Conservation (phyloP, 2,888 invertebrate species). For the Protodeltote pygarga region DNA sequence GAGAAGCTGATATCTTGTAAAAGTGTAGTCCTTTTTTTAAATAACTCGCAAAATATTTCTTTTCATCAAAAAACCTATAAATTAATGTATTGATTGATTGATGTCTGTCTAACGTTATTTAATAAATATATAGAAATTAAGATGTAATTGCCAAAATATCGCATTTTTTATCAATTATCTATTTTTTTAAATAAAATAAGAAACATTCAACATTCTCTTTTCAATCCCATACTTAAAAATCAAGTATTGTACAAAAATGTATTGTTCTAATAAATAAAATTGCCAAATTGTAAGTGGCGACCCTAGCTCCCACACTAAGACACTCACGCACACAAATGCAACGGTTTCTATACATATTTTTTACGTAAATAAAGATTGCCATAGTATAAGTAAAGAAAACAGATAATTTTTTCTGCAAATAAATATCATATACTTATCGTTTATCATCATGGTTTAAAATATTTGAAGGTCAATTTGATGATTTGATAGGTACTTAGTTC, state of each 20-base stretch:
- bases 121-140: too few relatives aligned
- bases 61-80: too few relatives aligned
- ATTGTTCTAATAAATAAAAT: neutral
- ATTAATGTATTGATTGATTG: too few relatives aligned
- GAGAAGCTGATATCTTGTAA: too few relatives aligned
- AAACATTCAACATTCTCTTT: too few relatives aligned
- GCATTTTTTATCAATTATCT: too few relatives aligned
- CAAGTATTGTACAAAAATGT: neutral
- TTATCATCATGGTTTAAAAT: slow-evolving; percentile 3
- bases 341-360: slow-evolving; percentile 66
- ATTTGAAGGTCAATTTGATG: slow-evolving; percentile 2
- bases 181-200: too few relatives aligned
- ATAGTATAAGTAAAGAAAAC: slow-evolving; percentile 50
- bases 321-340: slow-evolving; percentile 50
- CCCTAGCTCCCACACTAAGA: slow-evolving; percentile 59
- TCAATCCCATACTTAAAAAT: neutral
- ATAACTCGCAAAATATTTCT: too few relatives aligned
- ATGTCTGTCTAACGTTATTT: too few relatives aligned
- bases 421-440: slow-evolving; percentile 29
- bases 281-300: slow-evolving; percentile 34
- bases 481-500: neutral
- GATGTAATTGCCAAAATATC: too few relatives aligned
- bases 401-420: too few relatives aligned
- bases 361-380: slow-evolving; percentile 77
- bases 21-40: too few relatives aligned